A percentile compares a stretch with the other conserved stretches of the same genome.
These are phyloP conservation scores for Ophion slaviceki DNA, from an alignment of 2,888 invertebrate genomes.

Conservation along the genomic window DNA sequence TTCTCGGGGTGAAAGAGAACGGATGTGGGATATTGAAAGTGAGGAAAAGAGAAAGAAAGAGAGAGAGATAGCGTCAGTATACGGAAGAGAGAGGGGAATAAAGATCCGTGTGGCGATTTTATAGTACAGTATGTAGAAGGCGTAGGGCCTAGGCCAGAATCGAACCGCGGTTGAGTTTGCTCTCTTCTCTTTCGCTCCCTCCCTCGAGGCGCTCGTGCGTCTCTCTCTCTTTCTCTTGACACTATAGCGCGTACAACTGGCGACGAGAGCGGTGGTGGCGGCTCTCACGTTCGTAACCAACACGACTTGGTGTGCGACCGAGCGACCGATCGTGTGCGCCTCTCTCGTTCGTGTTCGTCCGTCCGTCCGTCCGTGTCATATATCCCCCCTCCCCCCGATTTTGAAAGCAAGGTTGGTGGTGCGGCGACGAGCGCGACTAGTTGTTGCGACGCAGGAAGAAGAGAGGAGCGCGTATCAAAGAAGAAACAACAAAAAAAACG, in stretches of 20 bases:
- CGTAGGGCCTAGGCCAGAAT: constrained; percentile 76
- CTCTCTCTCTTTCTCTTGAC: constrained; percentile 25
- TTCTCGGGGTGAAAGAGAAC: constrained; percentile 22
- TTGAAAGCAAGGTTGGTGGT: constrained; percentile 81
- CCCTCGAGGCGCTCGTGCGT: neutral
- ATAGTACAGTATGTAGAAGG: constrained; percentile 58
- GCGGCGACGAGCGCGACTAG: constrained; percentile 69
- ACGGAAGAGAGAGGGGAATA: constrained; percentile 13
- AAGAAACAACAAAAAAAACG: constrained; percentile 28
- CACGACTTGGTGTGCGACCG: constrained; percentile 70
- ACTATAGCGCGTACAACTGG: constrained; percentile 21
- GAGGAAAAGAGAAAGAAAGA: constrained; percentile 41
- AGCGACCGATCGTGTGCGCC: constrained; percentile 76
- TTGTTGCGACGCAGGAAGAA: constrained; percentile 82
- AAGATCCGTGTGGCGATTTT: constrained; percentile 59
- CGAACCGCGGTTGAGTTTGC: constrained; percentile 78
- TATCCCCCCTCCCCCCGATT: constrained; percentile 77
- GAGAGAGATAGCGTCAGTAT: constrained; percentile 17
- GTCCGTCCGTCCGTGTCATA: constrained; percentile 78
- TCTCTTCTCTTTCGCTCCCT: constrained; percentile 37
- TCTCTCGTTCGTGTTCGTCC: constrained; percentile 54
- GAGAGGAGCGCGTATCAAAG: constrained; percentile 71
- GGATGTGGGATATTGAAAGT: neutral
- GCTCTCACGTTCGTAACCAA: constrained; percentile 49
- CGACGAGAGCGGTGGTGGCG: constrained; percentile 60